Percentiles rank a stretch among this genome's conserved stretches.
Conservation (phyloP, 2,113 vertebrate genomes). For the Polyodon spathula region DNA sequence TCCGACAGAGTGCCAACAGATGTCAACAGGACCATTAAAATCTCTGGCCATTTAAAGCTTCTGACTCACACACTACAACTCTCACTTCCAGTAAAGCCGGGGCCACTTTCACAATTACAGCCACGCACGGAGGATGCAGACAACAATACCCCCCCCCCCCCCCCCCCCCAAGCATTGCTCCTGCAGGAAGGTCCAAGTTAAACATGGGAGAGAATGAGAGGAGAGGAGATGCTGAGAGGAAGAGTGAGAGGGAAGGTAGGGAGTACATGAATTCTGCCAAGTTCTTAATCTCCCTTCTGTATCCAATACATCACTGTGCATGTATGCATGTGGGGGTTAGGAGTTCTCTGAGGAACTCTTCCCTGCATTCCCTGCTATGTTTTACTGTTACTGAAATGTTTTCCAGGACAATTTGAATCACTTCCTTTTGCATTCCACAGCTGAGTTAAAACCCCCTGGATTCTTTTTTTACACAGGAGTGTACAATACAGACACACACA, state of each 20-base stretch:
- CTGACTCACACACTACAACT: background rate
- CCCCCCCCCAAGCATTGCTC: background rate
- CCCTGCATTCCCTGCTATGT: background rate
- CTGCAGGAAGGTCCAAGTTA: background rate
- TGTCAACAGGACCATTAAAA: background rate
- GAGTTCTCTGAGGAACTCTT: background rate
- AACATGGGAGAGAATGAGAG: background rate
- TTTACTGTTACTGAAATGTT: background rate
- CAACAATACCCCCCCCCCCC: background rate
- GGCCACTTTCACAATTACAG: background rate
- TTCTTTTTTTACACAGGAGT: background rate
- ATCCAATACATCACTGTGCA: too few species aligned
- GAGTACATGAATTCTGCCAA: too few species aligned
- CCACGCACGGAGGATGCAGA: background rate
- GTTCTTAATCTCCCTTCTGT: too few species aligned
- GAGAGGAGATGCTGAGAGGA: background rate
- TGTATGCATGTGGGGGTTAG: too few species aligned
- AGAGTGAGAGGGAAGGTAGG: background rate
- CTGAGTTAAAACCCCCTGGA: background rate
- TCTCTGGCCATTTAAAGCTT: background rate
- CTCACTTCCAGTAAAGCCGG: slow-evolving; percentile 4
- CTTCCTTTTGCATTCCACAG: background rate
- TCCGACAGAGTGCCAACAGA: background rate
- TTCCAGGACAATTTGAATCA: background rate
- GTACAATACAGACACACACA: background rate